Base-by-base conservation (phyloP, 2,888 invertebrate species). In the Rhopalosiphum nymphaeae region DNA sequence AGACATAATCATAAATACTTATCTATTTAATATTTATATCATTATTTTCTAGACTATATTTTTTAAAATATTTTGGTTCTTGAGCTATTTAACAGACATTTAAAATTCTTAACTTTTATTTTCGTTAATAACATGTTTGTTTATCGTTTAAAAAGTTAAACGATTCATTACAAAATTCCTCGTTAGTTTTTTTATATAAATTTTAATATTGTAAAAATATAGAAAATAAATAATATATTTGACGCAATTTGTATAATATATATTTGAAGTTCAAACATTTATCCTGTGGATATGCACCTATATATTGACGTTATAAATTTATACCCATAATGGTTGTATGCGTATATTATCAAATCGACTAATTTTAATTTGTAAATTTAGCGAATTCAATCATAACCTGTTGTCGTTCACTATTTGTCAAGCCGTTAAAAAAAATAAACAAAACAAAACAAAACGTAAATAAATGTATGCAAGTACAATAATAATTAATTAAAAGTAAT, bases 351-450 rank as follows among this genome's bases (percentile, higher is more conserved):
- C 89, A 16, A 46, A 10, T 7, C n/a, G 56, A 29, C 56, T 89
- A n/a, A 89, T 56, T 89, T 57, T 57, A 26, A 56, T 89, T 42
- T 29, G 89, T 89, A 42, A 56, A 89, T 89, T 57, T 56, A 89
- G 56, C 13, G 56, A 56, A 89, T 56, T 89, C 89, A 56, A 89
- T 89, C 89, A 56, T 53, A 88, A 46, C 87, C 87, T 49, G 87
- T 46, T 49, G 87, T 87, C 87, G 87, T n/a, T 46, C 16, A 46
- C 87, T 46, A 46, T 36, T 36, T 78, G 36, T 36, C 78, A 36
- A 36, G 21, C 21, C 78, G 36, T 21, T 36, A 42, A 21, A 36
- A 21, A 56, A 25, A 46, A 26, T 13, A 53, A 53, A 13, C 3
- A 53, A 53, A 13, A 46, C 44, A 46, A 16, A 53, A 16, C 16